These are phyloP conservation scores for Oxytorus armatus DNA, from an alignment of 2,888 invertebrate species.

Conservation along the genomic window DNA sequence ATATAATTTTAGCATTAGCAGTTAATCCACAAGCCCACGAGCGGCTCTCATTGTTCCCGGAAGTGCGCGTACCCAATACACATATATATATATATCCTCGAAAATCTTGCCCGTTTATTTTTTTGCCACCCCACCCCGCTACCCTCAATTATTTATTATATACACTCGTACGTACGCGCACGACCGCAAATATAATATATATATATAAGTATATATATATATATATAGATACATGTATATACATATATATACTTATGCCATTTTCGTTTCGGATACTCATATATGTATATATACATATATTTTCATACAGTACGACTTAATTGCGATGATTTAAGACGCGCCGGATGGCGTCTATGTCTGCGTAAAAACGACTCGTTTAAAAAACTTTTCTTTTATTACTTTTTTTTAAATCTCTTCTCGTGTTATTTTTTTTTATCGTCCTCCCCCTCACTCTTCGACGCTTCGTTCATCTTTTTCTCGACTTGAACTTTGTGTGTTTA, in stretches of 20 bases:
- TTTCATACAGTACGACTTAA: slow-evolving; percentile 64
- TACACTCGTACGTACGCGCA: slow-evolving; percentile 68
- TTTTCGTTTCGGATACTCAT: slow-evolving; percentile 17
- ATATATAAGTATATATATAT: slow-evolving; percentile 52
- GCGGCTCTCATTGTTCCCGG: slow-evolving; percentile 55
- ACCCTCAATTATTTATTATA: slow-evolving; percentile 58
- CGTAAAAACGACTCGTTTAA: slow-evolving; percentile 74
- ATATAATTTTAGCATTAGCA: slow-evolving; percentile 54
- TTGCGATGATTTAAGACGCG: slow-evolving; percentile 71
- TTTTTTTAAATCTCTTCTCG: slow-evolving; percentile 45
- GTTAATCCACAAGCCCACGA: slow-evolving; percentile 63
- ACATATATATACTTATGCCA: slow-evolving; percentile 57
- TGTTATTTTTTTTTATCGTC: slow-evolving; percentile 55
- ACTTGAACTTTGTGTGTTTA: no score
- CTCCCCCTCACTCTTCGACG: slow-evolving; percentile 53
- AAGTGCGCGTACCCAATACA: slow-evolving; percentile 65
- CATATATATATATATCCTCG: slow-evolving; percentile 14
- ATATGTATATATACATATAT: slow-evolving; percentile 13
- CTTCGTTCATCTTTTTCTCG: no score
- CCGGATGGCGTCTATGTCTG: slow-evolving; percentile 69
- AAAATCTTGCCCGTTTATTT: slow-evolving; percentile 18
- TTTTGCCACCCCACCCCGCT: not conserved
- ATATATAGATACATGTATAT: slow-evolving; percentile 35
- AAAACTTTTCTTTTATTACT: no score
- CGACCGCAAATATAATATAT: slow-evolving; percentile 60